Percentiles rank a stretch among this genome's conserved stretches.
phyloP scores from a whole-genome alignment of 2,888 invertebrate genomes.

The Trachelus troglodyta region DNA sequence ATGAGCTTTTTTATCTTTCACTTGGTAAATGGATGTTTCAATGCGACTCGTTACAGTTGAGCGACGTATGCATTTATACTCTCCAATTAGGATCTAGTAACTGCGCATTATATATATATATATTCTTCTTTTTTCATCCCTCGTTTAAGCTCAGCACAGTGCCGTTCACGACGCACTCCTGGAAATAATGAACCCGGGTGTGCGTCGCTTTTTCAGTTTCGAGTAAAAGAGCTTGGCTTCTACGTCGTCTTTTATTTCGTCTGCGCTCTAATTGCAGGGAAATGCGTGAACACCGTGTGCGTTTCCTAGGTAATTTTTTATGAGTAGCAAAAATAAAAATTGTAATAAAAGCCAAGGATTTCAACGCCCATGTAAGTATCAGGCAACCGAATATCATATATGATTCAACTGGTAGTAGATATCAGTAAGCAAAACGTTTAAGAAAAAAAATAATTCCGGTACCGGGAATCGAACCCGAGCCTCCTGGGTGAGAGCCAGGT shows the following conservation, averaged over 20 bases:
- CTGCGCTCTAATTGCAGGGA: not conserved
- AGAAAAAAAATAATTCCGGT: conserved; percentile 41
- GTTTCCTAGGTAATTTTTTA: not conserved
- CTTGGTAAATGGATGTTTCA: not conserved
- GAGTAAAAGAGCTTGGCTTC: not conserved
- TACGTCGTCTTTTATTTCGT: not conserved
- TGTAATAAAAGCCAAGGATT: not conserved
- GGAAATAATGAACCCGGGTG: not conserved
- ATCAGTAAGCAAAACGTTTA: not conserved
- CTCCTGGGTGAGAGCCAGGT: conserved; percentile 74
- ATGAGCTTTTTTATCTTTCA: not conserved
- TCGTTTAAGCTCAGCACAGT: not conserved
- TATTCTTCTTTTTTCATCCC: not conserved
- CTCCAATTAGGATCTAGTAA: not conserved
- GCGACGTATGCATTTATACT: not conserved
- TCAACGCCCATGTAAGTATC: not conserved
- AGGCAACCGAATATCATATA: not conserved
- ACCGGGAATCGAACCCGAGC: conserved; percentile 72
- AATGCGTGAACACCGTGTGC: not conserved
- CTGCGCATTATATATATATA: not conserved
- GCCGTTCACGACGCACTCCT: not conserved
- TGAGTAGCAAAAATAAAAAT: not conserved
- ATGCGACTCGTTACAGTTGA: not conserved
- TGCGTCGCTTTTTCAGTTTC: not conserved
- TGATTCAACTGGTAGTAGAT: not conserved